Percentiles rank a stretch among this genome's conserved stretches.
These are phyloP conservation scores for Fregetta grallaria DNA, from an alignment of 2,113 vertebrate species.

Conservation along the genomic window DNA sequence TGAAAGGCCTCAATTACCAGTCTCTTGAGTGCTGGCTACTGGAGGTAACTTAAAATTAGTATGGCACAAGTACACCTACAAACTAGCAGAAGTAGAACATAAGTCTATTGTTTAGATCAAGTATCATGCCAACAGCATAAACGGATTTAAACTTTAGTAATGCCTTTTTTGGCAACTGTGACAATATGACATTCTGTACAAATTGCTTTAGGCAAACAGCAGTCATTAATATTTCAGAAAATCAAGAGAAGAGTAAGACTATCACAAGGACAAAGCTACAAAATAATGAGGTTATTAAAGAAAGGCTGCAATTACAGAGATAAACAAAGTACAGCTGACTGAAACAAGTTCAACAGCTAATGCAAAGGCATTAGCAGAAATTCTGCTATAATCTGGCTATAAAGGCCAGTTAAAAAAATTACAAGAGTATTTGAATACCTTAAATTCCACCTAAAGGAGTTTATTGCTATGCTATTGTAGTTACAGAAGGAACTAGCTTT, in stretches of 20 bases:
- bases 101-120: background rate
- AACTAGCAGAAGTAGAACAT: background rate
- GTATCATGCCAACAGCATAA: background rate
- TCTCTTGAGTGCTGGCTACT: background rate
- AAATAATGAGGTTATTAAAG: background rate
- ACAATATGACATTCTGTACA: background rate
- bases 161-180: background rate
- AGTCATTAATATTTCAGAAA: conserved; percentile 32
- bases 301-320: background rate
- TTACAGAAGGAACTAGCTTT: background rate
- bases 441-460: conserved; percentile 18
- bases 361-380: background rate
- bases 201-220: background rate
- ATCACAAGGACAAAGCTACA: background rate
- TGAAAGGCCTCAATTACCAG: background rate
- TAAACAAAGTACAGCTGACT: background rate
- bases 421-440: background rate
- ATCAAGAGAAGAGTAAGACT: background rate
- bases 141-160: background rate
- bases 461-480: background rate
- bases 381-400: background rate
- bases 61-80: background rate
- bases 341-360: background rate
- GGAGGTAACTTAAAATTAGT: background rate
- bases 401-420: background rate